A percentile compares a stretch with the other conserved stretches of the same genome.
Conservation (phyloP, 2,113 vertebrate genomes). For the Nycticorax nycticorax region DNA sequence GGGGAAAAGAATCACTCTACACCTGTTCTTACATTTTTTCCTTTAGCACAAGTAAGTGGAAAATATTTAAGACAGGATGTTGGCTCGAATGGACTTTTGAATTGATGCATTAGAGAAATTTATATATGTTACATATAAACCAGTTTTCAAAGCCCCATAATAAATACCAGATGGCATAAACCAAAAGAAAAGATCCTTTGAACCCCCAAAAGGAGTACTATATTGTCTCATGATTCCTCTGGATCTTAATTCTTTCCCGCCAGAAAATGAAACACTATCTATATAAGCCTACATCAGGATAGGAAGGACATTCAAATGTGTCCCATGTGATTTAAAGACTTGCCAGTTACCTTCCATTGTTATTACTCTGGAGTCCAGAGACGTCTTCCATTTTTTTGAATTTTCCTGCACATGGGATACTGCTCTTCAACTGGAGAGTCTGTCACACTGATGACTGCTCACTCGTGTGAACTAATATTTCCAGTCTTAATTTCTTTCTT, state of each 20-base stretch:
- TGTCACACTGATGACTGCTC: background rate
- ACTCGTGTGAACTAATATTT: background rate
- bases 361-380: background rate
- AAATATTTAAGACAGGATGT: conserved; percentile 14
- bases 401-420: background rate
- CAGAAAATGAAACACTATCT: background rate
- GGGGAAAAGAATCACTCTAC: background rate
- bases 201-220: background rate
- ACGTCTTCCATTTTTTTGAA: background rate
- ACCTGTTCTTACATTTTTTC: conserved; percentile 18
- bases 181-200: background rate
- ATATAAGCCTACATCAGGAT: background rate
- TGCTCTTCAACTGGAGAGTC: background rate
- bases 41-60: background rate
- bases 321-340: background rate
- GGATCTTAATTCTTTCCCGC: background rate
- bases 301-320: background rate
- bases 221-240: background rate
- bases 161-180: background rate
- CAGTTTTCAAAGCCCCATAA: background rate
- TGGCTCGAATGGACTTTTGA: background rate
- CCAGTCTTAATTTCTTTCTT: background rate
- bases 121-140: background rate
- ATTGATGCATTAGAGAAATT: background rate
- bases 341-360: background rate